These are phyloP conservation scores for Ascaphus truei DNA, from an alignment of 2,113 vertebrate genomes.

Conservation along the genomic window DNA sequence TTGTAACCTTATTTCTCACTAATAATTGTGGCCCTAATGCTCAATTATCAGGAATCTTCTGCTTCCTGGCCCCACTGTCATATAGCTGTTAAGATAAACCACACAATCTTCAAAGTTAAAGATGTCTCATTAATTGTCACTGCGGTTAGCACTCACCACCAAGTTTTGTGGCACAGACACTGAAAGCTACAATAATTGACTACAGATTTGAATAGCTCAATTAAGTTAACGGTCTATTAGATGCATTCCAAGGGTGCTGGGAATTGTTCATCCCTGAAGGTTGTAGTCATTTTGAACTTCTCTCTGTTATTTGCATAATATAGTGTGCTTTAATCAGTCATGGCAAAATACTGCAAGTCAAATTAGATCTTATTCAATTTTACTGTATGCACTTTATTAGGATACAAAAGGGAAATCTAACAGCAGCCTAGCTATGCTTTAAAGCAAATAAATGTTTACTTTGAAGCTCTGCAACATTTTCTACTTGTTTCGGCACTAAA, in stretches of 20 bases:
- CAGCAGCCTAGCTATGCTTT: too few species aligned
- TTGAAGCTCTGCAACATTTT: too few species aligned
- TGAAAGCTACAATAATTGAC: conserved; percentile 14
- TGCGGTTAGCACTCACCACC: background rate
- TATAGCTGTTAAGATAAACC: background rate
- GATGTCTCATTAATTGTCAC: background rate
- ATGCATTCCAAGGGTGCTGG: conserved; percentile 1
- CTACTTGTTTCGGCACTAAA: too few species aligned
- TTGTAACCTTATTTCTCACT: background rate
- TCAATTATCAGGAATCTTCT: background rate
- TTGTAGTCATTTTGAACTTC: conserved; percentile 2
- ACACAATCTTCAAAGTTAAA: background rate
- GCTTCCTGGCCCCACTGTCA: background rate
- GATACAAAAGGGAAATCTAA: background rate
- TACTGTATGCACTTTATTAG: background rate
- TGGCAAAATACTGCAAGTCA: background rate
- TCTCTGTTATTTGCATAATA: conserved; percentile 11
- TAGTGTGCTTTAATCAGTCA: conserved; percentile 1
- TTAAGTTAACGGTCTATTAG: conserved; percentile 9
- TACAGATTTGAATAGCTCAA: conserved; percentile 28
- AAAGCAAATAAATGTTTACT: too few species aligned
- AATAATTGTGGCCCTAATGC: background rate
- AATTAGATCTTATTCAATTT: background rate
- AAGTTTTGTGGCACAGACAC: background rate
- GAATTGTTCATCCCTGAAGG: conserved; percentile 24